Evolutionary conservation across 2,113 vertebrate species (phyloP).

Genomic region (Phyllopteryx taeniolatus): DNA sequence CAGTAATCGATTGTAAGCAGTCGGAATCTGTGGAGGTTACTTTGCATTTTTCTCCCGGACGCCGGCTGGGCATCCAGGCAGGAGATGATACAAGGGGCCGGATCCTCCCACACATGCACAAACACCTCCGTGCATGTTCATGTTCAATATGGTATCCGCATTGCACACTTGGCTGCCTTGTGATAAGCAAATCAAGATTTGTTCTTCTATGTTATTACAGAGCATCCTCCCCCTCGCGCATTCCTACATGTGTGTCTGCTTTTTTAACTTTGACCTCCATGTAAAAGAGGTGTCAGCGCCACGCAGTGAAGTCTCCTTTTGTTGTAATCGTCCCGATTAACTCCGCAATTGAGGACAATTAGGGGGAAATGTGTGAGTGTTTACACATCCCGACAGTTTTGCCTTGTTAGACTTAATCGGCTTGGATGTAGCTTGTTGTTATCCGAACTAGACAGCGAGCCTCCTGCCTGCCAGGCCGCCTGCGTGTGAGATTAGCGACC

Average conservation of each 20-base stretch:
- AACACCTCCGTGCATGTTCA: slow-evolving; percentile 6
- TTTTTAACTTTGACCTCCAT: slow-evolving; percentile 35
- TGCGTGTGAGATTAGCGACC: slow-evolving; percentile 60
- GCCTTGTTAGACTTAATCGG: slow-evolving; percentile 62
- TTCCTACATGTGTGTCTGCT: neutral
- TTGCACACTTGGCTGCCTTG: neutral
- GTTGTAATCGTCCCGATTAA: slow-evolving; percentile 37
- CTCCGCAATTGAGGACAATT: slow-evolving; percentile 34
- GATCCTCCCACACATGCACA: slow-evolving; percentile 16
- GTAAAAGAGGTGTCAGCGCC: slow-evolving; percentile 8
- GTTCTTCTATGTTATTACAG: neutral
- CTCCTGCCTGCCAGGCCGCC: slow-evolving; percentile 52
- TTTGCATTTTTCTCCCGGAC: slow-evolving; percentile 61
- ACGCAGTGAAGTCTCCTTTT: slow-evolving; percentile 23
- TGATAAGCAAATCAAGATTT: slow-evolving; percentile 12
- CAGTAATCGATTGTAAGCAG: slow-evolving; percentile 66
- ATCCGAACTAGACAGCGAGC: slow-evolving; percentile 42
- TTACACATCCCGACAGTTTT: slow-evolving; percentile 38
- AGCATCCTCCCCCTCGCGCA: neutral
- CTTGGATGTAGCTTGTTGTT: slow-evolving; percentile 40
- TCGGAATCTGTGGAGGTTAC: slow-evolving; percentile 62
- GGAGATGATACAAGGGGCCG: slow-evolving; percentile 28
- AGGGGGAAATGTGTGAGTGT: slow-evolving; percentile 21
- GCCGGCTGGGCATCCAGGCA: slow-evolving; percentile 41
- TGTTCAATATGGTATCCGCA: slow-evolving; percentile 9